A percentile compares a stretch with the other conserved stretches of the same genome.
Evolutionary conservation across 2,888 invertebrate species (phyloP).

Genomic region (Drosophila prolongata): DNA sequence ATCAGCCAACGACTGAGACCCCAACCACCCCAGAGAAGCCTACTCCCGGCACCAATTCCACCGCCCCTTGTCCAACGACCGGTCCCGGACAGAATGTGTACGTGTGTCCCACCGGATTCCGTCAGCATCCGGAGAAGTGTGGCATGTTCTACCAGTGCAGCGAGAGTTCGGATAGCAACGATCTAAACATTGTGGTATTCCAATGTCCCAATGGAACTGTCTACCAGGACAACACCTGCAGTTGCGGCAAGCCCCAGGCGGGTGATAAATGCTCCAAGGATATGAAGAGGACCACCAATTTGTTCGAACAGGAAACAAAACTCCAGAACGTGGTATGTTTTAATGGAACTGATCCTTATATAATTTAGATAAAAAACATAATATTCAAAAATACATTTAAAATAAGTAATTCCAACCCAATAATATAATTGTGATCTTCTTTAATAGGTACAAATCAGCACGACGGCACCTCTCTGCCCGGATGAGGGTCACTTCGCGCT

Average conservation of each 20-base stretch:
- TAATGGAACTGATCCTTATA: neutral
- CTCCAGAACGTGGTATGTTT: slow-evolving; percentile 74
- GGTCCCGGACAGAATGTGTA: slow-evolving; percentile 88
- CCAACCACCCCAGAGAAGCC: slow-evolving; percentile 35
- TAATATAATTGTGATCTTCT: neutral
- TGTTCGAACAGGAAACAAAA: slow-evolving; percentile 67
- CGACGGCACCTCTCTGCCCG: slow-evolving; percentile 87
- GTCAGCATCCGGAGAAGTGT: slow-evolving; percentile 92
- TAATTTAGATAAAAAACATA: neutral
- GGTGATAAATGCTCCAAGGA: slow-evolving; percentile 81
- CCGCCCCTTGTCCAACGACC: slow-evolving; percentile 69
- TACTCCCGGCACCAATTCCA: slow-evolving; percentile 8
- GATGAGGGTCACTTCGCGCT: slow-evolving; percentile 89
- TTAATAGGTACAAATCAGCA: slow-evolving; percentile 87
- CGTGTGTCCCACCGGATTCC: slow-evolving; percentile 93
- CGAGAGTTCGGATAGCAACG: slow-evolving; percentile 87
- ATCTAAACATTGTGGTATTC: slow-evolving; percentile 90
- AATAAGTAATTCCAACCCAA: neutral
- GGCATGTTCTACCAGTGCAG: slow-evolving; percentile 94
- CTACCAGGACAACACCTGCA: slow-evolving; percentile 89
- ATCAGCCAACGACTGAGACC: slow-evolving; percentile 29
- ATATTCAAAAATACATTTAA: too few relatives aligned
- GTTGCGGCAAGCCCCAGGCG: slow-evolving; percentile 88
- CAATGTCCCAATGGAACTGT: slow-evolving; percentile 91
- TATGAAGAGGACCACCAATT: slow-evolving; percentile 53